Evolutionary conservation across 2,797 vertebrate species (phyloP), one percentile per base, ranked within the genome.

Genomic region (Xyrichtys novacula): DNA sequence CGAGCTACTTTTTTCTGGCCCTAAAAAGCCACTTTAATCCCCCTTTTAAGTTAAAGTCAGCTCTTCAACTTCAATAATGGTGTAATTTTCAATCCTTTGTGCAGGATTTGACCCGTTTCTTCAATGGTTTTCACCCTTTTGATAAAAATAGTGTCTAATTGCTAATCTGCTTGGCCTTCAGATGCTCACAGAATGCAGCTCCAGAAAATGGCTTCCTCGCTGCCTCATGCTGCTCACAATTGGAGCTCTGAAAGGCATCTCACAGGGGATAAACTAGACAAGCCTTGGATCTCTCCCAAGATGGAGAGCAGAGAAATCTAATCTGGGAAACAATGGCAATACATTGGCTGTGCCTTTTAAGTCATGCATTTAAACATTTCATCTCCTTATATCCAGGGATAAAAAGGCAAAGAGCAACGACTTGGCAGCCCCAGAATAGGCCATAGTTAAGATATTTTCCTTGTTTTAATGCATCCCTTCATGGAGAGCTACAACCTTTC

Each of bases 311-410:
- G 20, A 62, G 38, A 57, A 65, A 75, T 65, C 36, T 65, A 61
- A 80, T 64, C 54, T 62, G 47, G 50, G 52, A 72, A 72, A 78
- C 65, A 71, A 72, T 34, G 40, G 57, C 9, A 22, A 10, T 49
- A 39, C 47, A 44, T 34, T 31, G 38, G 38, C 14, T 36, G 6
- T 6, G 28, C 9, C 25, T 40, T 19, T 59, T 4, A 78, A 71
- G 43, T 50, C 26, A 69, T 56, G 47, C 16, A 54, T 55, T 72
- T 56, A 65, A 46, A 39, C 16, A 54, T 29, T 16, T 32, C 22
- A 59, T 48, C 23, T 19, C 12, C 9, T 59, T 59, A 31, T 65
- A 19, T 71, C 38, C 47, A 12, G 50, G 22, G 20, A 40, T 36
- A 10, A 53, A 47, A 60, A 39, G 19, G 34, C 38, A 52, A 39